Evolutionary conservation across 2,888 invertebrate species (phyloP), one percentile per base, ranked within the genome.

Genomic region (Sisyra terminalis): DNA sequence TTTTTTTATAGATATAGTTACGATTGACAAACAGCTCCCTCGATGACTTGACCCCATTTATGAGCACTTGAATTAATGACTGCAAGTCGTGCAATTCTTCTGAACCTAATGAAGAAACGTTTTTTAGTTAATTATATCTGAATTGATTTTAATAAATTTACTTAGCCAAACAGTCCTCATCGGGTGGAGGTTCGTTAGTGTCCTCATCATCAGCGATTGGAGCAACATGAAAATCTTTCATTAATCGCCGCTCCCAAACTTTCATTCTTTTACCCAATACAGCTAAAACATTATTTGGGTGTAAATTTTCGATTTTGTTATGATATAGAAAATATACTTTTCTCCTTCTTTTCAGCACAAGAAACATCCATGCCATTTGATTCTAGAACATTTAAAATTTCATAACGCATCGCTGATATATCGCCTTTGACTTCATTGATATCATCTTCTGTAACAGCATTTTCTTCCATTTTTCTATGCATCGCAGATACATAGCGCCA

Each of bases 341-440:
- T 81, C 53, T 84, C 84, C 53, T 77, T 81, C 39, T 71, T 73
- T 47, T 80, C 75, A 13, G 77, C 79, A 34, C 72, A 73, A 0
- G 80, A 78, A 1, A 83, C 77, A 57, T 88, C 82, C 81, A 88
- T 78, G 34, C 92, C 92, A 54, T 89, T 93, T 57, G 73, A 81
- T 48, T 78, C 76, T 39, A 94, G 75, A 29, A 94, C 84, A 52
- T 93, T 92, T 1, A 94, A 66, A 49, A 96, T 70, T 58, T 96
- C 93, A 56, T 85, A 94, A 49, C 90, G 74, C 68, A 94, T 79
- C 0, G 92, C 77, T 0, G 90, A 89, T 34, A 96, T 83, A 53
- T 94, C 94, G 52, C 85, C 84, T 60, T 94, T 94, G 24, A 96
- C 75, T 63, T 94, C 94, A 54, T 92, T 93, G 46, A 96, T 72